Evolutionary conservation across 2,797 vertebrate genomes (phyloP).

Genomic region (Momotus momota): DNA sequence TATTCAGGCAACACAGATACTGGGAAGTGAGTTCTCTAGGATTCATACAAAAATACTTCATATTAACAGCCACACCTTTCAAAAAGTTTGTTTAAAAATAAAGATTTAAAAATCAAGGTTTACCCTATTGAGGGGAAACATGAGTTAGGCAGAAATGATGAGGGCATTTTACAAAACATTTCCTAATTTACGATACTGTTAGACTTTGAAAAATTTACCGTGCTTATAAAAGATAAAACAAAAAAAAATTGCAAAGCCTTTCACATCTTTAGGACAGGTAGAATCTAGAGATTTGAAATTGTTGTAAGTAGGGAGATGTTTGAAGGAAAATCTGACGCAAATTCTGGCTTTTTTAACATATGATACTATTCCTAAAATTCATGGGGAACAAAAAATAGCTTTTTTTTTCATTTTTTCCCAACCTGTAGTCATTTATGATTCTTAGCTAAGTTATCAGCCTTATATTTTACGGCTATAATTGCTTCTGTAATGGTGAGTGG

Average conservation of each 20-base stretch:
- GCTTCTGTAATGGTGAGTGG: not conserved
- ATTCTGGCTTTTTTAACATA: not conserved
- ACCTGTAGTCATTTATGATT: not conserved
- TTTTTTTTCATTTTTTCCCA: not conserved
- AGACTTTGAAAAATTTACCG: not conserved
- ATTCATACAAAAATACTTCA: not conserved
- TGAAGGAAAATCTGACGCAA: conserved; percentile 20
- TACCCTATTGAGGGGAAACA: not conserved
- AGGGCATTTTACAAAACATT: not conserved
- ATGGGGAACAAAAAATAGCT: not conserved
- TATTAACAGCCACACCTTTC: not conserved
- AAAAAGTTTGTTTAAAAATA: not conserved
- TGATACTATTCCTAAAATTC: not conserved
- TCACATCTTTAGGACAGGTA: not conserved
- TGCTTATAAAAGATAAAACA: not conserved
- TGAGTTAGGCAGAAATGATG: not conserved
- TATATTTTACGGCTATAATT: not conserved
- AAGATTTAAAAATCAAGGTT: not conserved
- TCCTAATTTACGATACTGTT: not conserved
- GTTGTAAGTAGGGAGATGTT: not conserved
- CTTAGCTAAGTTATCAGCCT: not conserved
- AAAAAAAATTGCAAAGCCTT: not conserved
- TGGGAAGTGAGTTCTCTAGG: not conserved
- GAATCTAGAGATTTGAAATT: conserved; percentile 18
- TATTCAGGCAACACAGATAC: not conserved